These are phyloP conservation scores for Diprion similis DNA, from an alignment of 1,140 invertebrate genomes.

Conservation along the genomic window DNA sequence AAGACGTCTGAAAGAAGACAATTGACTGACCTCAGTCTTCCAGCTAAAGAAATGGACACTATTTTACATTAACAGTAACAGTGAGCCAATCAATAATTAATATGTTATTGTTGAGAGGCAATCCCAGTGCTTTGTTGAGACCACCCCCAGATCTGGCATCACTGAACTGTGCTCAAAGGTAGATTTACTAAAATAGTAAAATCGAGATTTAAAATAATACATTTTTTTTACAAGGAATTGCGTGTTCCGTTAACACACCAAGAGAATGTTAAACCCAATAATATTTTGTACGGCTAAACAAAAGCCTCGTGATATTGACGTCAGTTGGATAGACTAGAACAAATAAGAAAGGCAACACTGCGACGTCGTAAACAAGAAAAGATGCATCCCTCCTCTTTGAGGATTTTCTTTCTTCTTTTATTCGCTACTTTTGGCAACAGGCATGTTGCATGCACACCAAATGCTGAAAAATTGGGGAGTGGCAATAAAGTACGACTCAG, in stretches of 20 bases:
- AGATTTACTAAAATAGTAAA: slow-evolving; percentile 15
- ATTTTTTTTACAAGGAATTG: not conserved
- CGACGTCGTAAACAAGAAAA: slow-evolving; percentile 28
- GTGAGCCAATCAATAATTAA: slow-evolving; percentile 47
- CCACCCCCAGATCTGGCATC: slow-evolving; percentile 39
- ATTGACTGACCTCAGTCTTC: slow-evolving; percentile 44
- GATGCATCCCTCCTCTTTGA: slow-evolving; percentile 27
- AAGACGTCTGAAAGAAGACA: slow-evolving; percentile 43
- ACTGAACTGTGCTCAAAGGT: slow-evolving; percentile 40
- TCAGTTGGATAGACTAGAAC: not conserved
- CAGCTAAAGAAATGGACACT: slow-evolving; percentile 41
- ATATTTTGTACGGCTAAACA: not conserved
- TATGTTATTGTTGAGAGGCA: slow-evolving; percentile 43
- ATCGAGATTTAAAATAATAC: not conserved
- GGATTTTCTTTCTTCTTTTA: slow-evolving; percentile 38
- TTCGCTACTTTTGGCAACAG: slow-evolving; percentile 30
- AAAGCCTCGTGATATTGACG: slow-evolving; percentile 4
- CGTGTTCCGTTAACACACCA: not conserved
- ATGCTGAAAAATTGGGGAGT: slow-evolving; percentile 38
- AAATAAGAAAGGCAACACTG: not conserved
- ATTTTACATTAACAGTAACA: slow-evolving; percentile 41
- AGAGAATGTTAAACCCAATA: not conserved
- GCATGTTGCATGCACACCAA: slow-evolving; percentile 27
- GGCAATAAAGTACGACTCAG: slow-evolving; percentile 36
- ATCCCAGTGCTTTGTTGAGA: slow-evolving; percentile 41